Percentiles rank a stretch among this genome's conserved stretches.
phyloP scores from a whole-genome alignment of 2,888 invertebrate species.

The Pyrrhia umbra region DNA sequence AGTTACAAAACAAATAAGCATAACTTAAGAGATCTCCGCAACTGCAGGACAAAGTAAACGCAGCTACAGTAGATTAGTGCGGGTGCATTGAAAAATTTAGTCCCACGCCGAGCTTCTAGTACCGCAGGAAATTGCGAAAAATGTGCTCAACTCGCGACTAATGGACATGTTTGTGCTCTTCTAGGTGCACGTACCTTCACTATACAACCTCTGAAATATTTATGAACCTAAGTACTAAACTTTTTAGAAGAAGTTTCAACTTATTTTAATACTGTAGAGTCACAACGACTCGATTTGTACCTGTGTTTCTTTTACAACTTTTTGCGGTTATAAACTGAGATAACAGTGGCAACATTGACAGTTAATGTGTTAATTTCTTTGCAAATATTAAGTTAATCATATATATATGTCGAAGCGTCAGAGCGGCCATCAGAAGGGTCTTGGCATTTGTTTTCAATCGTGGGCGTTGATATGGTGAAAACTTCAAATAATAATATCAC shows the following conservation, averaged over 20 bases:
- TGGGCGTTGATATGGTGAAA: too few species aligned
- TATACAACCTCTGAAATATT: conserved; percentile 51
- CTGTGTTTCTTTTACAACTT: conserved; percentile 3
- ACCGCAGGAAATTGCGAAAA: conserved; percentile 75
- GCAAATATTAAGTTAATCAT: too few species aligned
- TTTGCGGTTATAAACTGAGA: too few species aligned
- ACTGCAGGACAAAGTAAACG: conserved; percentile 62
- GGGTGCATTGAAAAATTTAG: conserved; percentile 70
- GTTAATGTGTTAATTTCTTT: too few species aligned
- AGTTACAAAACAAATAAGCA: conserved; percentile 68
- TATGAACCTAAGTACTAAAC: conserved; percentile 22
- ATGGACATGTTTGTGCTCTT: conserved; percentile 68
- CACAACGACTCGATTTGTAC: conserved; percentile 7
- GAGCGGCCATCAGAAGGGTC: too few species aligned
- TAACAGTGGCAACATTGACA: too few species aligned
- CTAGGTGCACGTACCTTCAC: conserved; percentile 21
- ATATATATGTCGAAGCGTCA: too few species aligned
- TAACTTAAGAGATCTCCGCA: conserved; percentile 59
- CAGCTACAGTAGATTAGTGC: conserved; percentile 66
- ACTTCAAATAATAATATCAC: too few species aligned
- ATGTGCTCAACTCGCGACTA: conserved; percentile 68
- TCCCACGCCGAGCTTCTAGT: conserved; percentile 42
- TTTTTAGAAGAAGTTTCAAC: conserved; percentile 22
- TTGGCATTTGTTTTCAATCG: too few species aligned
- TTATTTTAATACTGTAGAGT: conserved; percentile 9